A percentile compares a stretch with the other conserved stretches of the same genome.
phyloP scores from a whole-genome alignment of 2,888 invertebrate genomes.

The Colostygia pectinataria region DNA sequence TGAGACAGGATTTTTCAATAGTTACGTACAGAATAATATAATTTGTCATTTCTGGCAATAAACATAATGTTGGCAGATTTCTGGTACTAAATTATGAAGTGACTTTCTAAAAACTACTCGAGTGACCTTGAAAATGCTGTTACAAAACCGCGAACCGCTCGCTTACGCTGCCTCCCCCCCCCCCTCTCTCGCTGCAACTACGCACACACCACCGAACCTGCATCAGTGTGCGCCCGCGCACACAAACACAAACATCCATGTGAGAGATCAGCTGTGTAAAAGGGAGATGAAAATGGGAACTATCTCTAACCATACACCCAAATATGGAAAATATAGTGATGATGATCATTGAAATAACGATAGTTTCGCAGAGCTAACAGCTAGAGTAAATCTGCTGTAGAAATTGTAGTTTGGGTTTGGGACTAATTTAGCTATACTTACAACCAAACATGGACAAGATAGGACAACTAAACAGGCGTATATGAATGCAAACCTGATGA shows the following conservation, averaged over 20 bases:
- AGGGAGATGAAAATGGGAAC: constrained; percentile 71
- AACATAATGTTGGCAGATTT: constrained; percentile 1
- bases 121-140: constrained; percentile 82
- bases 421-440: constrained; percentile 39
- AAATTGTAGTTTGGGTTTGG: no score
- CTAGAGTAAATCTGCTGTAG: no score
- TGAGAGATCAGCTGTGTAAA: constrained; percentile 45
- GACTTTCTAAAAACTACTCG: constrained; percentile 83
- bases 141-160: constrained; percentile 80
- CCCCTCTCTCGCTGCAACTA: constrained; percentile 48
- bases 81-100: constrained; percentile 52
- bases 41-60: not conserved
- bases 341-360: no score
- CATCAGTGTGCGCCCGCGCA: constrained; percentile 57
- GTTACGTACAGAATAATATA: no score
- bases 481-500: constrained; percentile 32
- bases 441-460: not conserved
- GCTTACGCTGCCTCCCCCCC: constrained; percentile 60
- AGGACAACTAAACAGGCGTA: not conserved
- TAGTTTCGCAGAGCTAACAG: no score
- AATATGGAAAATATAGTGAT: not conserved
- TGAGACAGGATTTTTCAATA: no score
- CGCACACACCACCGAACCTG: constrained; percentile 56
- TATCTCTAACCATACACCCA: constrained; percentile 31
- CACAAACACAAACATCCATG: constrained; percentile 41